Evolutionary conservation across 2,797 vertebrate species (phyloP), one percentile per base, ranked within the genome.

Genomic region (Eulemur coronatus): DNA sequence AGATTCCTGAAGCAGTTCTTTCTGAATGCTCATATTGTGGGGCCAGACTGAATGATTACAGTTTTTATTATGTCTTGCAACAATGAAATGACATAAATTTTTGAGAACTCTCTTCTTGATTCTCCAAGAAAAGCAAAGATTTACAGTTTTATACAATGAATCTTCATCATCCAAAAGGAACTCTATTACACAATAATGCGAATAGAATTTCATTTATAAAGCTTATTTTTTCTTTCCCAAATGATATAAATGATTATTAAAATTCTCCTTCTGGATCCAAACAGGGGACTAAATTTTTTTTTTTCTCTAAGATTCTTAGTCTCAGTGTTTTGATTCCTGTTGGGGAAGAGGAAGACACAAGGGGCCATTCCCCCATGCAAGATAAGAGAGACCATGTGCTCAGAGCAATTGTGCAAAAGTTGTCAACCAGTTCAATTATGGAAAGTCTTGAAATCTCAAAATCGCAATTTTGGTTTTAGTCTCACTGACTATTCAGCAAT

Each of bases 141-240:
- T 94, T 91, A 73, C 76, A 90, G 61, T 63, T 96, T 89, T 92
- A 69, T 52, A 84, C 7, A 70, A 69, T 94, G 78, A 92, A 79
- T 91, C 79, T 92, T 89, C 93, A 67, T 87, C 52, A 50, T 52
- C 52, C 59, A 46, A 96, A 95, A 97, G 86, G 73, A 96, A 89
- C 91, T 92, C 94, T 90, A 97, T 96, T 94, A 75, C 87, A 96
- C 57, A 76, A 79, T 86, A 91, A 87, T 46, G 18, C 91, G 70
- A 86, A 89, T 50, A 96, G 95, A 91, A 96, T 79, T 93, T 95
- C 69, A 95, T 65, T 95, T 84, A 91, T 96, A 95, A 95, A 97
- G 67, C 24, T 57, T 85, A 65, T 75, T 85, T 79, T 61, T 70
- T 82, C 67, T 50, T 96, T 95, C 50, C 55, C 80, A 55, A 89